phyloP scores from a whole-genome alignment of 2,113 vertebrate genomes.

The Bagarius yarrelli region DNA sequence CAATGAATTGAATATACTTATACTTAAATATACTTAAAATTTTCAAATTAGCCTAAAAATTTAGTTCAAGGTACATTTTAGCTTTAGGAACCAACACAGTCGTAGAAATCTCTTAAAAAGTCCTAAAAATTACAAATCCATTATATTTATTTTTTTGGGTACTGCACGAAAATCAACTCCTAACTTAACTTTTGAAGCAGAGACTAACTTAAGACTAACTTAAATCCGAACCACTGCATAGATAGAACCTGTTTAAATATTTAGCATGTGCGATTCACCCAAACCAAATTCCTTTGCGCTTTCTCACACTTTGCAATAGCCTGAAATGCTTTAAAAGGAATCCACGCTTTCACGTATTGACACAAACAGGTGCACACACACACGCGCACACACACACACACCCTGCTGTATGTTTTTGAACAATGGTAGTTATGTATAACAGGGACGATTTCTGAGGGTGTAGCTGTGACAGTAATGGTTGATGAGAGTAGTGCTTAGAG shows the following conservation, averaged over 20 bases:
- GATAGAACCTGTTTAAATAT: background rate
- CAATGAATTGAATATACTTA: too few species aligned
- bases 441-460: slow-evolving; percentile 43
- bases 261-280: background rate
- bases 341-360: slow-evolving; percentile 38
- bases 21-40: too few species aligned
- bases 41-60: too few species aligned
- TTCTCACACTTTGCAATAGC: slow-evolving; percentile 18
- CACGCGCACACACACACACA: slow-evolving; percentile 34
- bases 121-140: too few species aligned
- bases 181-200: background rate
- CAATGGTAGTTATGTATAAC: slow-evolving; percentile 33
- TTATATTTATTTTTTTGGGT: background rate
- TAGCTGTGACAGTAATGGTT: slow-evolving; percentile 5
- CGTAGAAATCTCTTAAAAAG: too few species aligned
- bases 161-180: background rate
- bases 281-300: slow-evolving; percentile 44
- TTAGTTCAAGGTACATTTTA: too few species aligned
- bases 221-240: background rate
- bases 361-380: slow-evolving; percentile 15
- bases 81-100: too few species aligned
- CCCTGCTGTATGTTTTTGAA: slow-evolving; percentile 37
- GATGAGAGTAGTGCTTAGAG: slow-evolving; percentile 11
- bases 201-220: background rate
- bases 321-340: slow-evolving; percentile 50